Conservation (phyloP, 2,888 invertebrate species). For the Thera britannica region DNA sequence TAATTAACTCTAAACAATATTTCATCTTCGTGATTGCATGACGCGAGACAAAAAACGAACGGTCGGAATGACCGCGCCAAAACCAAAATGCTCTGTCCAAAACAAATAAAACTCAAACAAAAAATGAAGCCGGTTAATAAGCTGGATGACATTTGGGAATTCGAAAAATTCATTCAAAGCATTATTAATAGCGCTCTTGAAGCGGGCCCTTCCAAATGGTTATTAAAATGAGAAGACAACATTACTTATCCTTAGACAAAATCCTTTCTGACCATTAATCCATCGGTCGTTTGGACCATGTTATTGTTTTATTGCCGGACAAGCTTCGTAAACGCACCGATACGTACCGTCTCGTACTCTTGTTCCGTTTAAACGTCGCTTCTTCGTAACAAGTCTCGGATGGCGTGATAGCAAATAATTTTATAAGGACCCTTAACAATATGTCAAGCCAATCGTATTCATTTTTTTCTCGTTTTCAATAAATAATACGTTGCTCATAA, state of each 20-base stretch:
- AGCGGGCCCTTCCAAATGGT: conserved; percentile 66
- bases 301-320: conserved; percentile 61
- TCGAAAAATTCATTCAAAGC: conserved; percentile 80
- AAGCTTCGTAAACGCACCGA: conserved; percentile 46
- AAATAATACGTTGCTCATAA: conserved; percentile 80
- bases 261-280: conserved; percentile 57
- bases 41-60: conserved; percentile 80
- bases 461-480: conserved; percentile 78
- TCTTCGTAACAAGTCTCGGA: conserved; percentile 69
- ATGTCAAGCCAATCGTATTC: conserved; percentile 73
- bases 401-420: conserved; percentile 84
- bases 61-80: conserved; percentile 82
- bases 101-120: conserved; percentile 81
- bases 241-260: conserved; percentile 65
- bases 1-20: conserved; percentile 84
- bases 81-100: conserved; percentile 79
- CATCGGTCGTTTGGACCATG: conserved; percentile 53
- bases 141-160: conserved; percentile 84
- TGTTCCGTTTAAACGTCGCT: conserved; percentile 63
- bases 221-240: conserved; percentile 76
- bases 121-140: conserved; percentile 83
- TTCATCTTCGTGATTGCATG: conserved; percentile 78
- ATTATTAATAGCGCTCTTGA: conserved; percentile 80
- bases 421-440: conserved; percentile 81
- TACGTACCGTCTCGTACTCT: conserved; percentile 51